phyloP scores from a whole-genome alignment of 2,888 invertebrate species.

The Drosophila lutescens region DNA sequence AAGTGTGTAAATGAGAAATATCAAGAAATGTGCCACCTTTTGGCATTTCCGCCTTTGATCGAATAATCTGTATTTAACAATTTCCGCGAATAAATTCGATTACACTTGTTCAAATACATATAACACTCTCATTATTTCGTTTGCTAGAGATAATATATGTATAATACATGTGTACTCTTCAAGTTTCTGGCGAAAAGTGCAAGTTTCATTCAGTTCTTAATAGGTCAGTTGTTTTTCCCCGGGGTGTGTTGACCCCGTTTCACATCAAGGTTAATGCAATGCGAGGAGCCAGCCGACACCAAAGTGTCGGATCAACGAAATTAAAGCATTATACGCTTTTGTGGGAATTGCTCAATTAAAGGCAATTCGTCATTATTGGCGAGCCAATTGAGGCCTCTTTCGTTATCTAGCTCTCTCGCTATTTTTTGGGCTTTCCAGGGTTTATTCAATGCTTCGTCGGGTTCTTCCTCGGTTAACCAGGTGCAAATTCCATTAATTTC shows the following conservation, averaged over 20 bases:
- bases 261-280: conserved; percentile 27
- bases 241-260: conserved; percentile 16
- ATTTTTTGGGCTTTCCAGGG: background rate
- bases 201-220: conserved; percentile 15
- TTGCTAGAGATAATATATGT: background rate
- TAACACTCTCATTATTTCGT: background rate
- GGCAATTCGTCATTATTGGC: conserved; percentile 16
- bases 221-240: conserved; percentile 9
- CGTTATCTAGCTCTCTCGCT: background rate
- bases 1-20: conserved; percentile 1
- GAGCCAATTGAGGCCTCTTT: conserved; percentile 6
- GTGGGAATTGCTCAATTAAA: conserved; percentile 19
- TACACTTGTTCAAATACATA: background rate
- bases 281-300: background rate
- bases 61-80: background rate
- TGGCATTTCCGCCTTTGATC: background rate
- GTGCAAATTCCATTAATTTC: conserved; percentile 14
- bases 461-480: conserved; percentile 1
- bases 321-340: conserved; percentile 16
- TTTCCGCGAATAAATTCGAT: background rate
- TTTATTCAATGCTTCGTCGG: background rate
- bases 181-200: conserved; percentile 9
- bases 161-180: background rate
- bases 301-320: conserved; percentile 31
- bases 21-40: conserved; percentile 2